Conservation (phyloP, 2,888 invertebrate genomes). For the Lasius fuliginosus region DNA sequence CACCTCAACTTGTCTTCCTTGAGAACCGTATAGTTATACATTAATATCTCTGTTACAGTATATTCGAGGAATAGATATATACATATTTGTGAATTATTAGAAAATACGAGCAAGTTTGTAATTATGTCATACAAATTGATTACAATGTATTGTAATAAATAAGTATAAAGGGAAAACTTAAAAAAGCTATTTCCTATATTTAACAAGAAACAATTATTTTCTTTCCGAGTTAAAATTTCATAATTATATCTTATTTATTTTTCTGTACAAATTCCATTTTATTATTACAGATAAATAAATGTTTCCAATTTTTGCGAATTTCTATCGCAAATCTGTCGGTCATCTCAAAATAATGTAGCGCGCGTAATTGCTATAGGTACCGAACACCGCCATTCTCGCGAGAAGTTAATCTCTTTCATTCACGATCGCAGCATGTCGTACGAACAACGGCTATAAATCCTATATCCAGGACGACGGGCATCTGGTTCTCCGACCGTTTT, state of each 20-base stretch:
- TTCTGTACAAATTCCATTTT: neutral
- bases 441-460: slow-evolving; percentile 70
- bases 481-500: slow-evolving; percentile 74
- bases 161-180: neutral
- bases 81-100: neutral
- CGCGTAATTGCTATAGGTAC: slow-evolving; percentile 44
- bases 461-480: slow-evolving; percentile 73
- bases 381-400: slow-evolving; percentile 58
- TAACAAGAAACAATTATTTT: neutral
- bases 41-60: neutral
- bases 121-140: neutral
- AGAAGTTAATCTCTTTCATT: slow-evolving; percentile 71
- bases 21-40: neutral
- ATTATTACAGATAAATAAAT: neutral
- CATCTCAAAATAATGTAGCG: slow-evolving; percentile 20
- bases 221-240: neutral
- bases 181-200: neutral
- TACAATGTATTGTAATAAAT: neutral
- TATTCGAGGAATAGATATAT: neutral
- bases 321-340: slow-evolving; percentile 27
- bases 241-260: neutral
- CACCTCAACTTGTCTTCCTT: slow-evolving; percentile 6
- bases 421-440: slow-evolving; percentile 70
- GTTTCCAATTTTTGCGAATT: neutral
- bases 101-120: neutral